Conservation (phyloP, 2,113 vertebrate species). For the Pseudopodoces humilis region DNA sequence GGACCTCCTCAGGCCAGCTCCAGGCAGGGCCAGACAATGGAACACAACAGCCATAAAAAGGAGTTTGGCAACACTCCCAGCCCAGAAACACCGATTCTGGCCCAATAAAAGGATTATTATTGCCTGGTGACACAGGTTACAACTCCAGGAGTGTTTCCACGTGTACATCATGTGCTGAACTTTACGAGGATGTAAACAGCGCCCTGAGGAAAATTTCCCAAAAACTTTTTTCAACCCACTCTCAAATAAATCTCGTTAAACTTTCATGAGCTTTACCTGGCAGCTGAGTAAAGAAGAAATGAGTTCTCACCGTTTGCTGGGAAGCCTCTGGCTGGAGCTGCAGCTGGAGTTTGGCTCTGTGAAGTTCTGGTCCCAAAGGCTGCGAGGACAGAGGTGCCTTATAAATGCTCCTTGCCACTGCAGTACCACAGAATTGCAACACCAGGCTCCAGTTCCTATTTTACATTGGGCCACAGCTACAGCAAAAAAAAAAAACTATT, state of each 20-base stretch:
- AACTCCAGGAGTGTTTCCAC: background rate
- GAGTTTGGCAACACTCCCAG: background rate
- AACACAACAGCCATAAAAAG: too few species aligned
- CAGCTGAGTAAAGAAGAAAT: background rate
- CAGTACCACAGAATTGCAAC: slow-evolving; percentile 57
- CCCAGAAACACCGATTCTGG: background rate
- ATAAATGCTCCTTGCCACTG: background rate
- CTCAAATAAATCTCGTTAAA: background rate
- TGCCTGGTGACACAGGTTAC: background rate
- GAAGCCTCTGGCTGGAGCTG: background rate
- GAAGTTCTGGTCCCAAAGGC: background rate
- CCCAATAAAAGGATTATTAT: background rate
- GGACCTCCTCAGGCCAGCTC: background rate
- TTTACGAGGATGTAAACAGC: background rate
- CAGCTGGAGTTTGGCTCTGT: background rate
- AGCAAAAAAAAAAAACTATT: background rate
- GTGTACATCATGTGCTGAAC: rapidly evolving
- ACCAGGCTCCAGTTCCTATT: slow-evolving; percentile 28
- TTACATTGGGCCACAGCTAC: slow-evolving; percentile 3
- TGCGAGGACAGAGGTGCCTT: background rate
- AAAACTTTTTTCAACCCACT: background rate
- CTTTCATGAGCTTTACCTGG: background rate
- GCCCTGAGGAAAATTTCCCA: background rate
- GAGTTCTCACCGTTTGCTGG: slow-evolving; percentile 23
- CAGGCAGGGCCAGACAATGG: background rate